Conservation (phyloP, 2,888 invertebrate genomes). For the Brenthis ino region DNA sequence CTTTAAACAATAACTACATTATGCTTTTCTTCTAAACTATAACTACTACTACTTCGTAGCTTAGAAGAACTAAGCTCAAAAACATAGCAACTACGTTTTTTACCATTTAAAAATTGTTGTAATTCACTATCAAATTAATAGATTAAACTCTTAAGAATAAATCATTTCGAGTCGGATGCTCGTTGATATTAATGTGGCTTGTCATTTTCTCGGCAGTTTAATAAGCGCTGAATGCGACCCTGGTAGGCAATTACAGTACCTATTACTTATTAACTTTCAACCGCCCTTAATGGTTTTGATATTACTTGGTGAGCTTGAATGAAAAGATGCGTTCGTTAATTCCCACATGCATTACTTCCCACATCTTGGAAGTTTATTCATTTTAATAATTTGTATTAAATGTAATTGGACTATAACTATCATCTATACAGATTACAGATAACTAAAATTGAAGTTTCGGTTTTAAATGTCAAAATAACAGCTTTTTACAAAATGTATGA, state of each 20-base stretch:
- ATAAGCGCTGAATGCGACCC: constrained; percentile 36
- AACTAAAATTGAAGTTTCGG: too few relatives aligned
- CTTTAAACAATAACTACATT: too few relatives aligned
- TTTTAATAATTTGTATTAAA: too few relatives aligned
- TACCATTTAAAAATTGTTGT: neutral
- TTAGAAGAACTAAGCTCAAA: too few relatives aligned
- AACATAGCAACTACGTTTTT: neutral
- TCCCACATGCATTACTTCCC: constrained; percentile 35
- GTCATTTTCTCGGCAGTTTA: constrained; percentile 33
- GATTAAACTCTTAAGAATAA: constrained; percentile 15
- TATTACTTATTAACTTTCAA: constrained; percentile 70
- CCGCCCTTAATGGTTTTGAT: constrained; percentile 68
- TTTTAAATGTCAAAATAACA: too few relatives aligned
- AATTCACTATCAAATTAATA: constrained; percentile 2
- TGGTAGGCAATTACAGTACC: constrained; percentile 61
- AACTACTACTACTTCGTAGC: too few relatives aligned
- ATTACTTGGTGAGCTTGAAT: constrained; percentile 53
- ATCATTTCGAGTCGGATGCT: constrained; percentile 26
- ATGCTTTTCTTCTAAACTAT: too few relatives aligned
- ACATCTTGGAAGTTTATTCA: too few relatives aligned
- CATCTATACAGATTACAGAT: too few relatives aligned
- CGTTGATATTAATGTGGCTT: constrained; percentile 34
- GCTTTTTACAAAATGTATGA: too few relatives aligned
- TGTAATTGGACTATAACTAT: too few relatives aligned
- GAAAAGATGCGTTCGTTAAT: constrained; percentile 53